Evolutionary conservation across 53 echinoderm and acorn worm genomes (phyloP).

Genomic region (Patiria pectinifera): DNA sequence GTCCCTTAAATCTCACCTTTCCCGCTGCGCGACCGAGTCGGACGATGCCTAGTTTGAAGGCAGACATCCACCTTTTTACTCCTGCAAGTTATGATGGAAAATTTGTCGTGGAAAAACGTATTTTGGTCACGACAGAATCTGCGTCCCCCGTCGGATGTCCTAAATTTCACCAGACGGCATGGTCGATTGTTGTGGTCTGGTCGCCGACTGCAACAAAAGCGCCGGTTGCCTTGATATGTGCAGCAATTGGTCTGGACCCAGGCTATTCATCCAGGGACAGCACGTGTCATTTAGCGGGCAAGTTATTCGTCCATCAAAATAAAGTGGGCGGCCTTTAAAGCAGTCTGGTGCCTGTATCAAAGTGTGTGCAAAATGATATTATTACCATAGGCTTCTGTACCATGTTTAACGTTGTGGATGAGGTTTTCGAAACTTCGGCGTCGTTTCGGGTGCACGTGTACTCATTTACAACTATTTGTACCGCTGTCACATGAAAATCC

Average conservation of each 20-base stretch:
- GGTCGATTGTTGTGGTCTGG: slow-evolving; percentile 56
- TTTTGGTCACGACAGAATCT: neutral
- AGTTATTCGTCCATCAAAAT: slow-evolving; percentile 17
- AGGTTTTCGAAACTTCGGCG: too few relatives aligned
- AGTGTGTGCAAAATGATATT: too few relatives aligned
- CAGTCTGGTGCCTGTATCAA: slow-evolving; percentile 10
- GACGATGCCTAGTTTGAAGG: slow-evolving; percentile 76
- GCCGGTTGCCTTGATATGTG: neutral
- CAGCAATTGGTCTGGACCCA: slow-evolving; percentile 12
- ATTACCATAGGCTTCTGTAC: too few relatives aligned
- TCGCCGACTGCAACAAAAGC: slow-evolving; percentile 12
- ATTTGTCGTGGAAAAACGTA: neutral
- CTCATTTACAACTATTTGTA: too few relatives aligned
- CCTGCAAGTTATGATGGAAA: neutral
- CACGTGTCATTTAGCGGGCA: slow-evolving; percentile 36
- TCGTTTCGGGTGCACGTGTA: too few relatives aligned
- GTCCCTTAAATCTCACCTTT: slow-evolving; percentile 68
- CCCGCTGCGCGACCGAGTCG: slow-evolving; percentile 78
- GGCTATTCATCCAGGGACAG: slow-evolving; percentile 19
- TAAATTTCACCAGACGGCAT: slow-evolving; percentile 36
- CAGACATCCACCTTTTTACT: slow-evolving; percentile 56
- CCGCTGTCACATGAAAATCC: too few relatives aligned
- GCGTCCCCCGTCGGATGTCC: slow-evolving; percentile 5
- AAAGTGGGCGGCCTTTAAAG: slow-evolving; percentile 23
- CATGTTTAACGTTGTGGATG: too few relatives aligned